A percentile compares a stretch with the other conserved stretches of the same genome.
Conservation (phyloP, 2,113 vertebrate species). For the Phoxinus phoxinus region DNA sequence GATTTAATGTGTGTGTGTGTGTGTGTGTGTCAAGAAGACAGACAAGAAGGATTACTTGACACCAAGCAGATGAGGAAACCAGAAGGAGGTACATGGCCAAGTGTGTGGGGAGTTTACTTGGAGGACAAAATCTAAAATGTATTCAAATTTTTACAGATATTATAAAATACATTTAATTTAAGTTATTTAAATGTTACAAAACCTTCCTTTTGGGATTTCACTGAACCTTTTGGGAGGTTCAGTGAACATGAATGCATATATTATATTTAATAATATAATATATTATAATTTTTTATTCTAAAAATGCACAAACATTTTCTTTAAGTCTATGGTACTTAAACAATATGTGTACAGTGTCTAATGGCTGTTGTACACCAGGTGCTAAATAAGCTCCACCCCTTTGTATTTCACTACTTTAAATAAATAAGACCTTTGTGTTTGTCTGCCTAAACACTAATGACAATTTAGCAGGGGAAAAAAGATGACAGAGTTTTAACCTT, state of each 20-base stretch:
- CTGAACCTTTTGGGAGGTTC: too few species aligned
- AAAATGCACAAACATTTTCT: not conserved
- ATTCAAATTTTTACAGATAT: too few species aligned
- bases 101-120: not conserved
- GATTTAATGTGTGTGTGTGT: slow-evolving; percentile 3
- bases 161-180: not conserved
- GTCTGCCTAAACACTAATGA: slow-evolving; percentile 48
- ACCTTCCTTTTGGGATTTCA: not conserved
- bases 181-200: not conserved
- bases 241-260: not conserved
- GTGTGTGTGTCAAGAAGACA: not conserved
- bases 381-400: not conserved
- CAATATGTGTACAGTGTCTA: not conserved
- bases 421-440: not conserved
- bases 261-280: too few species aligned
- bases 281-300: not conserved
- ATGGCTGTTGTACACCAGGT: not conserved
- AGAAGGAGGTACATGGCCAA: not conserved
- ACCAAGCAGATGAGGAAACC: slow-evolving; percentile 22
- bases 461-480: slow-evolving; percentile 42
- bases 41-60: slow-evolving; percentile 31
- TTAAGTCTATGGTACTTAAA: not conserved
- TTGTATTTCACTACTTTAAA: slow-evolving; percentile 14
- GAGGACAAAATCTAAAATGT: too few species aligned
- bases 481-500: not conserved